Conservation (phyloP, 2,797 vertebrate species). For the Limnodromus scolopaceus region DNA sequence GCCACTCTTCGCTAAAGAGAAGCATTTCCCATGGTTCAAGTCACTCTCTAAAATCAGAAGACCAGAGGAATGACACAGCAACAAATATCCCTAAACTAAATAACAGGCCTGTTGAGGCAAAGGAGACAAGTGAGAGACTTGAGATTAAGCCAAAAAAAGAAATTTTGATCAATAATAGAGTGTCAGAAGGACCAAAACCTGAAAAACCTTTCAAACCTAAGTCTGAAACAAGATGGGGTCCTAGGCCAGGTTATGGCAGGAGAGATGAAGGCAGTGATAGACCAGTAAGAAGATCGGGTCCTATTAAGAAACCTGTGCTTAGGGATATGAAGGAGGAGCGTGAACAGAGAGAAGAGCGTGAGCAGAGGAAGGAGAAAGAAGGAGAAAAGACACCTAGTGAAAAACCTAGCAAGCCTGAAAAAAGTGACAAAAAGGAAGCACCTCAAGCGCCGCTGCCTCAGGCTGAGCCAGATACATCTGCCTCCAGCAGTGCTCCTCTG, state of each 20-base stretch:
- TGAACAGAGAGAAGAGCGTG: constrained; percentile 93
- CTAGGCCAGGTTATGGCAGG: constrained; percentile 84
- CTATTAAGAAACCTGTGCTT: constrained; percentile 97
- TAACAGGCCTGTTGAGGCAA: constrained; percentile 79
- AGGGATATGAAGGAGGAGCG: constrained; percentile 98
- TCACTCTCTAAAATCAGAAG: constrained; percentile 89
- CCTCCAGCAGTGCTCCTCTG: background rate
- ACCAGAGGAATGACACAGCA: constrained; percentile 84
- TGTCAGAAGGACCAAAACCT: constrained; percentile 87
- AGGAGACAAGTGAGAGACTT: constrained; percentile 83
- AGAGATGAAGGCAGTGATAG: constrained; percentile 91
- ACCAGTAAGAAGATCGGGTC: constrained; percentile 92
- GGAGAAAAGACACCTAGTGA: constrained; percentile 78
- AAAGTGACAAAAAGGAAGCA: constrained; percentile 84
- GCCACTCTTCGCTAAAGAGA: constrained; percentile 87
- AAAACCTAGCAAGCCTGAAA: constrained; percentile 77
- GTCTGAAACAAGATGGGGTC: constrained; percentile 94
- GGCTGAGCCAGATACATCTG: constrained; percentile 77
- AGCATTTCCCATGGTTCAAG: constrained; percentile 92
- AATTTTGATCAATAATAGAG: constrained; percentile 80
- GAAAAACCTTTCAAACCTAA: constrained; percentile 94
- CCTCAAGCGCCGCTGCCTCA: constrained; percentile 75
- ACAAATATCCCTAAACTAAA: constrained; percentile 79
- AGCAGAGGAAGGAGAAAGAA: constrained; percentile 93
- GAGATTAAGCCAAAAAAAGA: constrained; percentile 91